These are phyloP conservation scores for Rhagonycha fulva DNA, from an alignment of 2,888 invertebrate genomes.

Conservation along the genomic window DNA sequence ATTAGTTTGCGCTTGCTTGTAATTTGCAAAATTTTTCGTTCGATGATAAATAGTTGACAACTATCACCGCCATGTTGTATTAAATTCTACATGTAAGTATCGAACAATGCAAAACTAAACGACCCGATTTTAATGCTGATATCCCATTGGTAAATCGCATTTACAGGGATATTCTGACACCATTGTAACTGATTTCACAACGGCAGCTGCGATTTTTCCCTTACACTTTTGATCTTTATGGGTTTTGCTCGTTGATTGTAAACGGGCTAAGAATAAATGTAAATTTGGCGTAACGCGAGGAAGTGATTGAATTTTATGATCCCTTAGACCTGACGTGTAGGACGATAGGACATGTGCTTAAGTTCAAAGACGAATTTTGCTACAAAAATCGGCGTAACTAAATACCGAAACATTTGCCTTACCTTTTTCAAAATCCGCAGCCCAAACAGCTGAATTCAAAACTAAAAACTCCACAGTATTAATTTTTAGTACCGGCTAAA, in stretches of 20 bases:
- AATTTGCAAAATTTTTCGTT: not conserved
- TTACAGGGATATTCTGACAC: slow-evolving; percentile 26
- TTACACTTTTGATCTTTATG: slow-evolving; percentile 24
- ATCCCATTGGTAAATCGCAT: slow-evolving; percentile 24
- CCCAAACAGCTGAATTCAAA: not conserved
- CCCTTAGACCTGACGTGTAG: slow-evolving; percentile 17
- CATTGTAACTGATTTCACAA: slow-evolving; percentile 35
- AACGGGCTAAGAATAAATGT: slow-evolving; percentile 28
- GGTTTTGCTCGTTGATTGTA: slow-evolving; percentile 16
- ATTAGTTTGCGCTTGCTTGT: slow-evolving; percentile 3
- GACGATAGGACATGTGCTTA: slow-evolving; percentile 22
- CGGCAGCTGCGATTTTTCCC: slow-evolving; percentile 34
- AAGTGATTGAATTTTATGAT: slow-evolving; percentile 29
- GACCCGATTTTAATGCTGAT: slow-evolving; percentile 30
- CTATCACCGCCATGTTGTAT: slow-evolving; percentile 23
- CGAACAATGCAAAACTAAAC: slow-evolving; percentile 24
- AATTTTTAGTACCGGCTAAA: too few relatives aligned
- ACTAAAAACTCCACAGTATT: not conserved
- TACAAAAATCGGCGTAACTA: slow-evolving; percentile 21
- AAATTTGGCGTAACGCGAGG: slow-evolving; percentile 31
- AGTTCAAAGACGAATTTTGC: slow-evolving; percentile 6
- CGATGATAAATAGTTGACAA: slow-evolving; percentile 16
- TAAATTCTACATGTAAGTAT: slow-evolving; percentile 10
- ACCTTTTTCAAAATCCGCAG: not conserved
- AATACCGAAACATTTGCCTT: not conserved